Base-by-base conservation (phyloP, 1,140 invertebrate species). In the Drosophila sproati region DNA sequence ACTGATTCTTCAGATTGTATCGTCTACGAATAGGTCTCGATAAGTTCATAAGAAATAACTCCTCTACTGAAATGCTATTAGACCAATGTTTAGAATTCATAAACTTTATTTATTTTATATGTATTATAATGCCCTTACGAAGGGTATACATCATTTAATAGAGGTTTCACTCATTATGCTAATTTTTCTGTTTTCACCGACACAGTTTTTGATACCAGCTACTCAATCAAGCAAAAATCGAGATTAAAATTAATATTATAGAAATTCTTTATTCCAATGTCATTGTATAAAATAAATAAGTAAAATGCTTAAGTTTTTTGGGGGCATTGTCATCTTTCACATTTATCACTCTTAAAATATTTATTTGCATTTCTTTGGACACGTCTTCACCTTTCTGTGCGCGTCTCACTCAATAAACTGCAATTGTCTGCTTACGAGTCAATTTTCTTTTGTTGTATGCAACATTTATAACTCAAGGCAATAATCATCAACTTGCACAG, bases 401-500 rank as follows among this genome's bases (percentile, higher is more conserved):
- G 5, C 48, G 43, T 52, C 29, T 66, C 37, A 52, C 29, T 7
- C 54, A 51, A 45, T 73, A 52, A 68, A 37, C 47, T 52, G 50
- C 56, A 55, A 48, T 57, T 47, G 35, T 41, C 50, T 55, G 56
- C 29, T 56, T 56, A 69, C 64, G 60, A 73, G 57, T 69, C 56
- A 67, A 67, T 66, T 73, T 59, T 34, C 54, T 37, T n/a, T 67
- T 52, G 57, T 57, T 39, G 37, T 66, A 64, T 56, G 51, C 8
- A 12, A 34, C 12, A 48, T 74, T 69, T 52, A 60, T 54, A 34
- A 78, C 69, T 48, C 59, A 64, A 69, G 76, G 72, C 76, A 85
- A 86, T 86, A 87, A 87, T 86, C 81, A 86, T 86, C 75, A 82
- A 66, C 56, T 70, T 45, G 39, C 5, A 29, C 59, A 20, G 73